These are phyloP conservation scores for Andrena cerasifolii DNA, from an alignment of 1,140 invertebrate genomes.

Conservation along the genomic window DNA sequence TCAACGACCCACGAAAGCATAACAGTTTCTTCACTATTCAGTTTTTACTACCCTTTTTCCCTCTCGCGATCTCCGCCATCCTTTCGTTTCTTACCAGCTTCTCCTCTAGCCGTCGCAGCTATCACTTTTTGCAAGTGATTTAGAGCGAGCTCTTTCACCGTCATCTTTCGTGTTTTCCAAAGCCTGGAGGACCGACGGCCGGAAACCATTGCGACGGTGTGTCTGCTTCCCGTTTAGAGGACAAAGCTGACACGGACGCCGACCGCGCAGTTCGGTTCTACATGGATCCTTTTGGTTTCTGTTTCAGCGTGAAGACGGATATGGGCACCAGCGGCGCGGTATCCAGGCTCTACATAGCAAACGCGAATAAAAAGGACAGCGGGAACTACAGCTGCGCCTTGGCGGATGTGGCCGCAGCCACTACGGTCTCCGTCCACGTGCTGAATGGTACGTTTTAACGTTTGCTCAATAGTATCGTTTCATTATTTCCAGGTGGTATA, in stretches of 20 bases:
- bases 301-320: conserved; percentile 90
- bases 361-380: conserved; percentile 91
- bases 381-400: conserved; percentile 93
- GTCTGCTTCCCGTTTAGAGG: conserved; percentile 10
- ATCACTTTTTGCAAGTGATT: background rate
- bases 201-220: background rate
- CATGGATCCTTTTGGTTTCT: conserved; percentile 28
- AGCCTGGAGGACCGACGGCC: background rate
- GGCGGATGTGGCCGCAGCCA: conserved; percentile 89
- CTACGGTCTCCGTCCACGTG: conserved; percentile 90
- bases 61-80: conserved; percentile 15
- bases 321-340: conserved; percentile 89
- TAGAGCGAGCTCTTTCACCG: conserved; percentile 5
- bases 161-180: background rate
- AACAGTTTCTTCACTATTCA: conserved; percentile 8
- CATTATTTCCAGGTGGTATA: no score
- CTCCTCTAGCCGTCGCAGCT: background rate
- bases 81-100: conserved; percentile 42
- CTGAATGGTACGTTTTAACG: conserved; percentile 87
- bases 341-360: conserved; percentile 91
- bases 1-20: background rate
- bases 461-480: conserved; percentile 4
- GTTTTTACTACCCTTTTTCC: conserved; percentile 22
- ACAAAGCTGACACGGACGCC: background rate
- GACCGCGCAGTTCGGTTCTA: background rate